Evolutionary conservation across 2,113 vertebrate species (phyloP).

Genomic region (Odocoileus hemionus): DNA sequence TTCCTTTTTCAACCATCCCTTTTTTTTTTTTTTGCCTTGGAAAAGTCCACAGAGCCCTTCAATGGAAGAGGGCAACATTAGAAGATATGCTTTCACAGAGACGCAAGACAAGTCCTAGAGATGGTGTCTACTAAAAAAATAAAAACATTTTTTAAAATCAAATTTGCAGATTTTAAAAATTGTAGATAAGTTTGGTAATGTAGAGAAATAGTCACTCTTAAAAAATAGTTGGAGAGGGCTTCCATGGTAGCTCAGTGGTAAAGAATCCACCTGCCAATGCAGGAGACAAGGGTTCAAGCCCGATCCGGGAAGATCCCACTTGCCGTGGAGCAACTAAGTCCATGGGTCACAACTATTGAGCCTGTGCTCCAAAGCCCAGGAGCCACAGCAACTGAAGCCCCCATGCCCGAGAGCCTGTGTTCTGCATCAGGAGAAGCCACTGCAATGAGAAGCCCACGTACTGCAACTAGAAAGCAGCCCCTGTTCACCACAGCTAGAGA

Average conservation of each 20-base stretch:
- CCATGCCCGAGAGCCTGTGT: background rate
- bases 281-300: background rate
- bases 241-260: background rate
- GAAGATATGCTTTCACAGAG: background rate
- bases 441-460: background rate
- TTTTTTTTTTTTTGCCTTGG: background rate
- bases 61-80: background rate
- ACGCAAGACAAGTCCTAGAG: conserved; percentile 1
- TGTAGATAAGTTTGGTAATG: background rate
- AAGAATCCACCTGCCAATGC: background rate
- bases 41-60: conserved; percentile 15
- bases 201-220: background rate
- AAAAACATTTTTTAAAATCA: background rate
- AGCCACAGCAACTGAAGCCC: background rate
- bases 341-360: background rate
- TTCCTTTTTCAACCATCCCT: background rate
- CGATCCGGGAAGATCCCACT: background rate
- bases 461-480: background rate
- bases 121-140: background rate
- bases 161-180: background rate
- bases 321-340: background rate
- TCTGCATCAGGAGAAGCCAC: background rate
- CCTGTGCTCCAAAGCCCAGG: background rate
- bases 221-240: background rate
- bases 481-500: background rate